phyloP scores from a whole-genome alignment of 2,888 invertebrate genomes.

The Linnaemya tessellans region DNA sequence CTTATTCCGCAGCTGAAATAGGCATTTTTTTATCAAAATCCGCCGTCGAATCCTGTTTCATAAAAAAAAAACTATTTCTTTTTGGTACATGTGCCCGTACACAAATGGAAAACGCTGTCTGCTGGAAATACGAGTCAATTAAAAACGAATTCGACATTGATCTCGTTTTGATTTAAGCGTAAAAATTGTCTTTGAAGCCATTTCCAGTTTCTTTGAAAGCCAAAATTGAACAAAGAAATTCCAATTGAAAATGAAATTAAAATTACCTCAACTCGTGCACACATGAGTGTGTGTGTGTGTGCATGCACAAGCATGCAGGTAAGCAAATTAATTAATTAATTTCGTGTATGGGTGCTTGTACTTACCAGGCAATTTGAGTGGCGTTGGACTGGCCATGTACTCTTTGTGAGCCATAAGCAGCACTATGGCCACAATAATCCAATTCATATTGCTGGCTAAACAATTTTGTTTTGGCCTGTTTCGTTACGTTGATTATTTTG shows the following conservation, averaged over 20 bases:
- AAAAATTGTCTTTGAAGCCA: conserved; percentile 31
- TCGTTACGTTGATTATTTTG: conserved; percentile 36
- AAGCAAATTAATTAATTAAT: not conserved
- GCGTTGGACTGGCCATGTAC: conserved; percentile 82
- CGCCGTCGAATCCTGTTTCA: conserved; percentile 37
- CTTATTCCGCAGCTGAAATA: conserved; percentile 35
- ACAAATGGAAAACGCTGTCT: conserved; percentile 27
- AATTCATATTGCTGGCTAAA: conserved; percentile 79
- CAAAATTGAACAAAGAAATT: conserved; percentile 17
- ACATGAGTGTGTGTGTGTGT: not conserved
- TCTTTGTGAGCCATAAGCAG: conserved; percentile 81
- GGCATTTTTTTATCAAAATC: not conserved
- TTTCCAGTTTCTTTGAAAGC: conserved; percentile 9
- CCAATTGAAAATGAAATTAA: conserved; percentile 52
- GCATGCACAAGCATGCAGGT: not conserved
- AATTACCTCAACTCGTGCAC: not conserved
- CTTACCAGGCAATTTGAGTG: conserved; percentile 82
- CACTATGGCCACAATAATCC: conserved; percentile 82
- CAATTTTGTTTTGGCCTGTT: conserved; percentile 39
- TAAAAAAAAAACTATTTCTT: conserved; percentile 21
- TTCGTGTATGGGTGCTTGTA: conserved; percentile 31
- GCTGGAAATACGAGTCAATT: not conserved
- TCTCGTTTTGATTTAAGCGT: conserved; percentile 40
- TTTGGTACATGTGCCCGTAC: not conserved
- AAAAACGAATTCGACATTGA: conserved; percentile 61